Evolutionary conservation across 2,888 invertebrate species (phyloP).

Genomic region (Nomada goodeniana): DNA sequence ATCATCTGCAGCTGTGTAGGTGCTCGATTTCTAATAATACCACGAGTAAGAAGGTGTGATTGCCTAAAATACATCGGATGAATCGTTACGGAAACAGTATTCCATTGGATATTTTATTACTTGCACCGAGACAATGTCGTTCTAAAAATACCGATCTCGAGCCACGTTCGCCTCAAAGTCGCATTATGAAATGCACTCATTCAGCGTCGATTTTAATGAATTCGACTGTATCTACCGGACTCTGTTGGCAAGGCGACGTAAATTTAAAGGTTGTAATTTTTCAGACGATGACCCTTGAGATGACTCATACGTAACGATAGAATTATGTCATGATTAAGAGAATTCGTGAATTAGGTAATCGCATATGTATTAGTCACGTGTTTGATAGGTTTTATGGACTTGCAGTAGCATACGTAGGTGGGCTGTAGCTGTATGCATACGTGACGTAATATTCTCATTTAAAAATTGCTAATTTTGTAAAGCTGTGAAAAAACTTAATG

Average conservation of each 20-base stretch:
- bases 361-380: neutral
- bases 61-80: slow-evolving; percentile 54
- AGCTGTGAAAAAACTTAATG: neutral
- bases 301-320: slow-evolving; percentile 13
- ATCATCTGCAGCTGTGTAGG: neutral
- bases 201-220: slow-evolving; percentile 10
- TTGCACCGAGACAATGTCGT: slow-evolving; percentile 49
- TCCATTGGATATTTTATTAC: slow-evolving; percentile 13
- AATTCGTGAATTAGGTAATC: neutral
- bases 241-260: neutral
- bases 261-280: neutral
- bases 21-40: slow-evolving; percentile 43
- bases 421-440: neutral
- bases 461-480: neutral
- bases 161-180: slow-evolving; percentile 32
- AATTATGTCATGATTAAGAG: slow-evolving; percentile 3
- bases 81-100: slow-evolving; percentile 36
- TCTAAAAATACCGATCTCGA: slow-evolving; percentile 48
- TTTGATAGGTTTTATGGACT: neutral
- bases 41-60: slow-evolving; percentile 34
- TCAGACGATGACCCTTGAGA: neutral
- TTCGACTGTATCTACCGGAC: no score
- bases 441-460: neutral
- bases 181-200: slow-evolving; percentile 15
- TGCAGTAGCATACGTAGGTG: neutral